Evolutionary conservation across 2,888 invertebrate species (phyloP), one percentile per base, ranked within the genome.

Genomic region (Drosophila picticornis): DNA sequence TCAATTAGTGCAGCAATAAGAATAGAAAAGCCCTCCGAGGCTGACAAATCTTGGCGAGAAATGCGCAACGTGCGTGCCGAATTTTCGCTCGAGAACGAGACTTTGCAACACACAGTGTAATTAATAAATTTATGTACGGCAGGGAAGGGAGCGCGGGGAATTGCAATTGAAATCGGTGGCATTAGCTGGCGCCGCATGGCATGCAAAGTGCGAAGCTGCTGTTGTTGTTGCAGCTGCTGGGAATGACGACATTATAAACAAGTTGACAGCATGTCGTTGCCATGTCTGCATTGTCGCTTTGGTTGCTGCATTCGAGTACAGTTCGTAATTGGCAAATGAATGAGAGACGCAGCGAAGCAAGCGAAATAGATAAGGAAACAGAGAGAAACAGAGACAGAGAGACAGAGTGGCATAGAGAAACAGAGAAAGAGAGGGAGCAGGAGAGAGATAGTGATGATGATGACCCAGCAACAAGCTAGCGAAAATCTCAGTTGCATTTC

Each of bases 291-390:
- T n/a, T 38, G 58, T 32, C 70, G 75, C 34, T 57, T 29, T 57
- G 70, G 52, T 32, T 34, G 36, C 27, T 34, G 64, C 40, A 22
- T 57, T 64, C 63, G 57, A 64, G 78, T 67, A 73, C 55, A 51
- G 65, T 68, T 84, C 78, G 84, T 84, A 88, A 84, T 89, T 89
- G 90, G 90, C 81, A 89, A 88, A 84, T 88, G 87, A 86, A 81
- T 73, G 82, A 72, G 75, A 48, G 61, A 52, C 43, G 57, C 38
- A 61, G 72, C 50, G 52, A 27, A 56, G 59, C 34, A 34, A 57
- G 46, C 16, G 46, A 46, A 46, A 4, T 9, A 34, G 50, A 51
- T 27, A 32, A 60, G 25, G 3, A 25, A 9, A 31, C 19, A n/a
- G 11, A 22, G 16, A 16, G 32, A 51, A 0, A 29, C 16, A 27